Conservation (phyloP, 2,888 invertebrate species). For the Limnephilus lunatus region DNA sequence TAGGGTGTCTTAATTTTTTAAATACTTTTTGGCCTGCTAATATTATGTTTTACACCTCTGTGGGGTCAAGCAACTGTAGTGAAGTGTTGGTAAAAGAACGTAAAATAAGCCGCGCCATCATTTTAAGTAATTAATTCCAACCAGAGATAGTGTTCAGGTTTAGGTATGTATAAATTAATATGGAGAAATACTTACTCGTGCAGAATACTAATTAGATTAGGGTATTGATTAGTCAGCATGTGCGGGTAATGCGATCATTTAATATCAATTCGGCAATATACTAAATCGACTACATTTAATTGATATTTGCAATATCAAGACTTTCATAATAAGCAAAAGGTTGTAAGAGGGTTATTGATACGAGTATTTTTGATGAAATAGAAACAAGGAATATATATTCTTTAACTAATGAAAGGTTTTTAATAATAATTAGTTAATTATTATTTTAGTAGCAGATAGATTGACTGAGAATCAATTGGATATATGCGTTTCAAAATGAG, state of each 20-base stretch:
- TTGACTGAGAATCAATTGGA: too few relatives aligned
- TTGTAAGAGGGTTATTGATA: neutral
- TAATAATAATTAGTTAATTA: too few relatives aligned
- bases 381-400: too few relatives aligned
- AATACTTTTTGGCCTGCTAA: neutral
- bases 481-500: too few relatives aligned
- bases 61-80: neutral
- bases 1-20: too few relatives aligned
- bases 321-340: neutral
- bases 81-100: neutral
- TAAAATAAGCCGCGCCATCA: neutral
- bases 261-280: neutral
- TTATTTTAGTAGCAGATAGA: too few relatives aligned
- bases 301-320: neutral
- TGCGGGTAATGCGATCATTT: neutral
- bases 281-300: neutral
- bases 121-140: neutral
- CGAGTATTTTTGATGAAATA: neutral
- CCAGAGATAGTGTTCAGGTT: neutral
- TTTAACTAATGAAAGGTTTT: too few relatives aligned
- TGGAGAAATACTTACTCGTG: neutral
- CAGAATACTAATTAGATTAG: neutral
- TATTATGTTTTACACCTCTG: neutral
- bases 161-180: conserved; percentile 2
- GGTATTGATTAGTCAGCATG: neutral